These are phyloP conservation scores for Drosophila melanogaster DNA, from an alignment of 1,140 invertebrate genomes.

Conservation along the genomic window DNA sequence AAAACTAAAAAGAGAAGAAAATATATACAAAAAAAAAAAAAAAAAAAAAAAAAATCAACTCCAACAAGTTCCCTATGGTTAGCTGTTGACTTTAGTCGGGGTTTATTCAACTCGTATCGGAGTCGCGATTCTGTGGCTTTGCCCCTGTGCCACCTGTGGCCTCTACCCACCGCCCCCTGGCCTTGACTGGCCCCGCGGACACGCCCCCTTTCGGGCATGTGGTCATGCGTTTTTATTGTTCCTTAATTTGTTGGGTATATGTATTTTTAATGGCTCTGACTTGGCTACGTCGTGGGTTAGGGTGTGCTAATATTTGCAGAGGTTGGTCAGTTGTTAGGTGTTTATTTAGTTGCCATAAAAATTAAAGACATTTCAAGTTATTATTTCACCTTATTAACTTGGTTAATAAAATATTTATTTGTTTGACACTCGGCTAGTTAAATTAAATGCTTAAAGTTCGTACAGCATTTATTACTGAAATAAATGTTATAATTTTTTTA, in stretches of 20 bases:
- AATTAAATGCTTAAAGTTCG: neutral
- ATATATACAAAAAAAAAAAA: constrained; percentile 20
- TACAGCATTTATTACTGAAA: too few species aligned
- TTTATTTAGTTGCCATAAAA: constrained; percentile 14
- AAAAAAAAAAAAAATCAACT: constrained; percentile 29
- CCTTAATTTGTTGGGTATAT: constrained; percentile 44
- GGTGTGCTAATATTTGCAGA: constrained; percentile 39
- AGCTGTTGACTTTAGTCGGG: constrained; percentile 44
- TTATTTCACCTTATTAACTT: neutral
- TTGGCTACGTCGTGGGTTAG: constrained; percentile 10
- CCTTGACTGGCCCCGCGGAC: constrained; percentile 10
- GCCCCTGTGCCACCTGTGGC: constrained; percentile 37
- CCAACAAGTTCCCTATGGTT: constrained; percentile 72
- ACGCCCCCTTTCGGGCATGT: constrained; percentile 27
- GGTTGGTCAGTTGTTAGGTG: constrained; percentile 17
- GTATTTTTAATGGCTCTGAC: constrained; percentile 33
- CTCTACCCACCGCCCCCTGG: constrained; percentile 20
- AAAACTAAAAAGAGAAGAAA: constrained; percentile 30
- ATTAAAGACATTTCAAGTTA: neutral
- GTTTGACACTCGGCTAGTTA: neutral
- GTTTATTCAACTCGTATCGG: constrained; percentile 70
- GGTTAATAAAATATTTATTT: neutral
- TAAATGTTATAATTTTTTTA: too few species aligned
- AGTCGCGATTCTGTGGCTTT: constrained; percentile 29
- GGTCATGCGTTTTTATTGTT: constrained; percentile 46